Evolutionary conservation across 2,888 invertebrate species (phyloP).

Genomic region (Cybosia mesomella): DNA sequence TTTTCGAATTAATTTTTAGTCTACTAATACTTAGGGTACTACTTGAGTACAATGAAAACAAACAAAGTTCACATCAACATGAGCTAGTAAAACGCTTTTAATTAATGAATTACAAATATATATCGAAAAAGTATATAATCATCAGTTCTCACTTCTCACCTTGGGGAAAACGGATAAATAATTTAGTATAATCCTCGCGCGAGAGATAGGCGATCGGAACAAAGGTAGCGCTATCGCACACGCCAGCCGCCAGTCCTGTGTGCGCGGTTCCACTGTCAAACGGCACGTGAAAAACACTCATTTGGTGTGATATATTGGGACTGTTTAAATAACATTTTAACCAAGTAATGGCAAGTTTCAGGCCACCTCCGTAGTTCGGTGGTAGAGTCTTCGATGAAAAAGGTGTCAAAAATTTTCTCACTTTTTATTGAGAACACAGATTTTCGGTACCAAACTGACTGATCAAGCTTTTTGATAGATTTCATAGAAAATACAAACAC

Average conservation of each 20-base stretch:
- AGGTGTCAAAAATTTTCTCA: too few relatives aligned
- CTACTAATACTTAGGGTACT: too few relatives aligned
- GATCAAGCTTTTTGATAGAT: too few relatives aligned
- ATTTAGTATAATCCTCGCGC: conserved; percentile 76
- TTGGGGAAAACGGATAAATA: conserved; percentile 63
- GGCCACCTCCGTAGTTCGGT: too few relatives aligned
- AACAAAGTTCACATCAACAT: background rate
- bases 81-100: background rate
- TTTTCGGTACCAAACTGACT: too few relatives aligned
- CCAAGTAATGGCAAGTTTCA: too few relatives aligned
- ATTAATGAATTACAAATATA: conserved; percentile 1
- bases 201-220: conserved; percentile 70
- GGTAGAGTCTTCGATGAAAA: too few relatives aligned
- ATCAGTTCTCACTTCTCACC: conserved; percentile 54
- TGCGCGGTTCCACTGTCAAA: conserved; percentile 47
- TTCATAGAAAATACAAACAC: too few relatives aligned
- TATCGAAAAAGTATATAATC: conserved; percentile 10
- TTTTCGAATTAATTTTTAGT: too few relatives aligned
- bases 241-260: conserved; percentile 55
- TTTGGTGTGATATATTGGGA: background rate
- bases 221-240: conserved; percentile 73
- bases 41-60: background rate
- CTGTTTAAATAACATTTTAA: background rate
- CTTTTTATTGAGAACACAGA: too few relatives aligned
- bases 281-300: conserved; percentile 20